Base-by-base conservation (phyloP, 2,113 vertebrate genomes). In the Erinaceus europaeus region DNA sequence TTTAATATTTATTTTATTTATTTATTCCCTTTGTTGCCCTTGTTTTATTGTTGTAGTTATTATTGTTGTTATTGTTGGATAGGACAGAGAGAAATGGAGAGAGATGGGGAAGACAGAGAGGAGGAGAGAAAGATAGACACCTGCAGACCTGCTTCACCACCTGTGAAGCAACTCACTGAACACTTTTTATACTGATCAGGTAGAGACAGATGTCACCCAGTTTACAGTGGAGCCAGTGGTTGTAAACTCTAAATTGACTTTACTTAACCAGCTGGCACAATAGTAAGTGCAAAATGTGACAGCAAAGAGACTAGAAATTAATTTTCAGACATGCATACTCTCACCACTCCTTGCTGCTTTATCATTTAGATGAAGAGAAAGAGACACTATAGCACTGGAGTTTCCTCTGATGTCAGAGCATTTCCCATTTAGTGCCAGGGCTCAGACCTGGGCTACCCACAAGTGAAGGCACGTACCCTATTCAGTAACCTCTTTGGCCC, bases 241-340 rank as follows among this genome's bases (percentile, higher is more conserved):
- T 83, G 57, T 90, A 84, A 88, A 81, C 86, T n/a, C 48, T 91
- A 48, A 62, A 81, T 46, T 27, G 69, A 90, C 59, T 76, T 64
- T 64, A 40, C 91, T 91, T 91, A 93, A 73, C 52, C 80, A 84
- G 9, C n/a, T 84, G 50, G 42, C 82, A 85, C 82, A 79, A 85
- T 77, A 65, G 57, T 77, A 69, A 3, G 1, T 34, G 53, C n/a
- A 80, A 38, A 77, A 83, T 55, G 36, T 86, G 57, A 93, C 69
- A 86, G 46, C 75, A 68, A 55, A 87, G 91, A 85, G 29, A 20
- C 65, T 77, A 83, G 74, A 55, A 74, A 48, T 81, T 59, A 75
- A 48, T 89, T 64, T 65, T 67, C n/a, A 59, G n/a, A n/a, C n/a
- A n/a, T n/a, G n/a, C n/a, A n/a, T n/a, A n/a, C n/a, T n/a, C n/a